Conservation (phyloP, 1,140 invertebrate genomes). For the Drosophila ironensis region DNA sequence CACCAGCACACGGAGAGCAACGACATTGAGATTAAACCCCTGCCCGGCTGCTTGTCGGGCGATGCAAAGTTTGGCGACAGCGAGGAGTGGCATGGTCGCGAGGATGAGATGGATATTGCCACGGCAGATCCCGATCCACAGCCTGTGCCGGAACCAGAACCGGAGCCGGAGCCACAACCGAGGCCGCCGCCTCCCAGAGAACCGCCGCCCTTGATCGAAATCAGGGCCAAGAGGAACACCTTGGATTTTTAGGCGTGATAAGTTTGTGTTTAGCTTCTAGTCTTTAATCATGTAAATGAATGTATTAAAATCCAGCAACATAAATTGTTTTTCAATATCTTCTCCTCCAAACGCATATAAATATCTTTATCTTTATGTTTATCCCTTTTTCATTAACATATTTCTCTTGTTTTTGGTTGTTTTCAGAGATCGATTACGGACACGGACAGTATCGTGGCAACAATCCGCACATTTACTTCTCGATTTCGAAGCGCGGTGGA, state of each 20-base stretch:
- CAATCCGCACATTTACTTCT: slow-evolving; percentile 75
- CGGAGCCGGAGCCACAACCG: no score
- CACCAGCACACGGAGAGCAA: slow-evolving; percentile 77
- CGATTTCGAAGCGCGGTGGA: slow-evolving; percentile 71
- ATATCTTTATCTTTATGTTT: background rate
- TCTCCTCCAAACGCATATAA: background rate
- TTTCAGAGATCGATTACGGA: slow-evolving; percentile 25
- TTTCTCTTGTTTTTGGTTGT: background rate
- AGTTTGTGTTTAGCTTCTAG: slow-evolving; percentile 23
- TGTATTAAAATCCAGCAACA: slow-evolving; percentile 56
- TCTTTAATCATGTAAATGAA: slow-evolving; percentile 41
- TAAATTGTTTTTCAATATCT: slow-evolving; percentile 24
- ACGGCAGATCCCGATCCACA: background rate
- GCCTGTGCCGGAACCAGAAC: no score
- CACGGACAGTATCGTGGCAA: slow-evolving; percentile 61
- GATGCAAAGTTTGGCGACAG: background rate
- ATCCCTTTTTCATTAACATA: background rate
- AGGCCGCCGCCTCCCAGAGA: background rate
- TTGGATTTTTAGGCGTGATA: slow-evolving; percentile 31
- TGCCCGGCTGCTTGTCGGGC: slow-evolving; percentile 21
- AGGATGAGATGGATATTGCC: slow-evolving; percentile 4
- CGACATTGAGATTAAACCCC: slow-evolving; percentile 75
- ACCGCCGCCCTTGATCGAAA: slow-evolving; percentile 44
- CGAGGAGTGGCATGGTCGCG: background rate
- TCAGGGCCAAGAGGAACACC: slow-evolving; percentile 30